Conservation (phyloP, 2,113 vertebrate genomes). For the Mobula hypostoma region DNA sequence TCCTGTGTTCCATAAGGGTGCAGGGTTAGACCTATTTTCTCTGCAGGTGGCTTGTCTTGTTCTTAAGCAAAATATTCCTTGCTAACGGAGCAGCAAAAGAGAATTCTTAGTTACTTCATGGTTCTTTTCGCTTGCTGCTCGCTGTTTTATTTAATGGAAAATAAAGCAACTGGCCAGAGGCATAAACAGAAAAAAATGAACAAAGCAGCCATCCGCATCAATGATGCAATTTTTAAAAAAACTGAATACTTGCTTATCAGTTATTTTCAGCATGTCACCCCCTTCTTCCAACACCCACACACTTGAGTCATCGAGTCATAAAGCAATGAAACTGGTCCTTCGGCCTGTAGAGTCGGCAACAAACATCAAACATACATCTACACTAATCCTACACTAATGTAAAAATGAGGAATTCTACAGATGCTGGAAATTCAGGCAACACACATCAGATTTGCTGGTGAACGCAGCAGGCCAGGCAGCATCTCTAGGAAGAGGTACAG, state of each 20-base stretch:
- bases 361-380: no score
- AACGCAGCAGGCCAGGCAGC: no score
- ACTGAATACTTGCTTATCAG: background rate
- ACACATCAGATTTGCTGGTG: no score
- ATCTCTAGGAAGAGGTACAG: no score
- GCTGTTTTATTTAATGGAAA: background rate
- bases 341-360: no score
- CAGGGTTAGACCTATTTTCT: background rate
- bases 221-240: background rate
- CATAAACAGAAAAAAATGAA: constrained; percentile 5
- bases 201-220: background rate
- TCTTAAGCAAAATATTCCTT: background rate
- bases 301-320: background rate
- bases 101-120: background rate
- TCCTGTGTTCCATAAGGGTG: background rate
- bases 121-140: background rate
- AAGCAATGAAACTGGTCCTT: no score
- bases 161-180: background rate
- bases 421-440: no score
- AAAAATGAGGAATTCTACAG: no score
- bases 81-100: background rate
- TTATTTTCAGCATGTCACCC: background rate
- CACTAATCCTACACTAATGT: no score
- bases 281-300: background rate
- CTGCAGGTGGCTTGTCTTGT: background rate